Conservation (phyloP, 1,140 invertebrate species). For the Halesus radiatus region DNA sequence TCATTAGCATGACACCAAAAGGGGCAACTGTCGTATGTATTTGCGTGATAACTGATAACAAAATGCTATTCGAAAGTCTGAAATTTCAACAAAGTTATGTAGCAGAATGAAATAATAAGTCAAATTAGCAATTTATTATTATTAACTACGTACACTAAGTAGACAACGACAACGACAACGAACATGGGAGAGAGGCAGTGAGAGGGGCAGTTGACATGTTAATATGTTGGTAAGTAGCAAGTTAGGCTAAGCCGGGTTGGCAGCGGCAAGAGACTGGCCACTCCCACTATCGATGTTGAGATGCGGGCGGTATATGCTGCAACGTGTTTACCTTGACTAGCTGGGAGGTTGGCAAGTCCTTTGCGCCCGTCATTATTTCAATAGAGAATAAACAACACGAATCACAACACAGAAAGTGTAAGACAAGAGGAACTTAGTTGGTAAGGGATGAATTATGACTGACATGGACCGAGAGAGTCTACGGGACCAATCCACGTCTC, state of each 20-base stretch:
- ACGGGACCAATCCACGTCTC: background rate
- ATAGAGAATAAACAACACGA: conserved; percentile 67
- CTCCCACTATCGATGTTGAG: conserved; percentile 32
- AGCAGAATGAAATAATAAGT: no score
- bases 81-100: no score
- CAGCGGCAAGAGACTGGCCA: background rate
- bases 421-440: conserved; percentile 60
- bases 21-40: no score
- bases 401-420: conserved; percentile 67
- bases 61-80: no score
- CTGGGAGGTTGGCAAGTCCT: conserved; percentile 73
- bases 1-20: no score
- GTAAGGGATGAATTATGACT: background rate
- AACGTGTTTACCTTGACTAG: conserved; percentile 70
- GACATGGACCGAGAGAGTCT: background rate
- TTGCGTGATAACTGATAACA: no score
- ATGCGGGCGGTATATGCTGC: conserved; percentile 39
- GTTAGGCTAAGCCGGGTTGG: background rate
- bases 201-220: no score
- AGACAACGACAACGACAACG: conserved; percentile 12
- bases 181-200: conserved; percentile 21
- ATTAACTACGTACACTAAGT: conserved; percentile 10
- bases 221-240: no score
- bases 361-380: conserved; percentile 59
- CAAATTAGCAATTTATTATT: no score